Evolutionary conservation across 2,797 vertebrate species (phyloP), one percentile per base, ranked within the genome.

Genomic region (Iguana delicatissima): DNA sequence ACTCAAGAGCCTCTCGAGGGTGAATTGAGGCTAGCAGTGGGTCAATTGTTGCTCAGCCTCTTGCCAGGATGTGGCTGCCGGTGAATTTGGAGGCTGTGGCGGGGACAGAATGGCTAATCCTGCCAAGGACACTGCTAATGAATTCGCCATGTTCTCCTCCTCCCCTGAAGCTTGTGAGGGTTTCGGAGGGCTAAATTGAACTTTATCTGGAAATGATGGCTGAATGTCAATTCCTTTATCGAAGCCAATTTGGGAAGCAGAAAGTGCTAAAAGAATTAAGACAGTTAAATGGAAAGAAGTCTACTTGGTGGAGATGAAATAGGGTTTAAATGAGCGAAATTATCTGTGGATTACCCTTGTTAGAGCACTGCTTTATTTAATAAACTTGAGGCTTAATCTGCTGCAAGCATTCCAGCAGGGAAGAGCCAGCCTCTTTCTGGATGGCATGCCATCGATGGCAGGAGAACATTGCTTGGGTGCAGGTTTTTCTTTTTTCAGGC

Each of bases 181-280:
- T 89, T 94, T 93, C 87, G 87, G 94, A 90, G 93, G 89, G 73
- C 89, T 80, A 81, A 95, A 92, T 90, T 87, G 91, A 89, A 73
- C 90, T 95, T 94, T 32, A 29, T 94, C 93, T 89, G 92, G 32
- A 95, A 94, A 94, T 89, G 90, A 89, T 95, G 92, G 91, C 89
- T 96, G 95, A 96, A 94, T 96, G 94, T 94, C 94, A 94, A 59
- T 96, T 94, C 94, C 84, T 80, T 92, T 86, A 87, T 88, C 52
- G 85, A 92, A 96, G 92, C 86, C 93, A 95, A 92, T 96, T 95
- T 95, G 95, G 91, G 94, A 95, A 96, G 90, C 14, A 10, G 93
- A n/a, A 89, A 93, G 91, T 79, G 89, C 92, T 94, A 85, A 95
- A 96, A 95, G 95, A 96, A 96, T 96, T 95, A 94, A 96, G 92